Evolutionary conservation across 2,113 vertebrate species (phyloP).

Genomic region (Equus quagga): DNA sequence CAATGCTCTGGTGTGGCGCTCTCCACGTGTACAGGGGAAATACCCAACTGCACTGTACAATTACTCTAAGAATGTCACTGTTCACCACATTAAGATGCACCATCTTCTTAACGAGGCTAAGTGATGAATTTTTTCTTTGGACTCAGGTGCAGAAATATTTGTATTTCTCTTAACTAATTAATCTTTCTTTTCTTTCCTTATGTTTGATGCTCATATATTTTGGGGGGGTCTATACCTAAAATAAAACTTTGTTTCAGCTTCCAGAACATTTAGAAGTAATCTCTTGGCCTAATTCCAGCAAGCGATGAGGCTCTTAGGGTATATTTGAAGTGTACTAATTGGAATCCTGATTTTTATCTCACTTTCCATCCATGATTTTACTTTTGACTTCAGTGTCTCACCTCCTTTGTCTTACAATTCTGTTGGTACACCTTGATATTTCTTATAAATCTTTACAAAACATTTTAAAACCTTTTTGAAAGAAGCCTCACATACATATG

Average conservation of each 20-base stretch:
- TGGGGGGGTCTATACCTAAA: neutral
- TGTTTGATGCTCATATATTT: neutral
- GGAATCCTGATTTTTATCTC: neutral
- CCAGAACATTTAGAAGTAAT: neutral
- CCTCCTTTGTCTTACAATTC: neutral
- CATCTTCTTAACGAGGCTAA: constrained; percentile 12
- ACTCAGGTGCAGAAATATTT: constrained; percentile 33
- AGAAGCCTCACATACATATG: neutral
- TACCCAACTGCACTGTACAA: neutral
- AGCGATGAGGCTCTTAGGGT: neutral
- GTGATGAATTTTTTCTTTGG: neutral
- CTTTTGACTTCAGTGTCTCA: neutral
- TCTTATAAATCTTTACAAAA: neutral
- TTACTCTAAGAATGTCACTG: neutral
- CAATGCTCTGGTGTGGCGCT: neutral
- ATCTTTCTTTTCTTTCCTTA: neutral
- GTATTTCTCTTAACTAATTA: constrained; percentile 45
- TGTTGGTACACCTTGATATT: neutral
- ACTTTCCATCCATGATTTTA: neutral
- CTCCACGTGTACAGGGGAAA: neutral
- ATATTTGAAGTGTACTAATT: neutral
- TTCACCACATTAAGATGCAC: neutral
- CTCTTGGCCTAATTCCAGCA: neutral
- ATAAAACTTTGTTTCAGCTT: neutral
- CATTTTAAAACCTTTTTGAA: neutral